phyloP scores from a whole-genome alignment of 2,797 vertebrate genomes.

The Xenopus petersii region DNA sequence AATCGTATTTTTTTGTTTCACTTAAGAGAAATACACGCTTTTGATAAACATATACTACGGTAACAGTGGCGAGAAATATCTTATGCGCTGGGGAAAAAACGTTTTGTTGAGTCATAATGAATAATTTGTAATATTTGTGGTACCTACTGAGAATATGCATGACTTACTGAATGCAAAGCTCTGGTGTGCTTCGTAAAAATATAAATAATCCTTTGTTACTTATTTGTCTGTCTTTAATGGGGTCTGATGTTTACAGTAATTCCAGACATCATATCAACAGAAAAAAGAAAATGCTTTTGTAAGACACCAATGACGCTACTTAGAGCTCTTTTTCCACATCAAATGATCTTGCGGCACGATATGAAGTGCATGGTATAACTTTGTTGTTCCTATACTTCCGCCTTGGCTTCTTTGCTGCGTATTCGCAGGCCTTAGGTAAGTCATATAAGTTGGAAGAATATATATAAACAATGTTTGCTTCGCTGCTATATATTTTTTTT shows the following conservation, averaged over 20 bases:
- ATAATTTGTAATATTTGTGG: slow-evolving; percentile 53
- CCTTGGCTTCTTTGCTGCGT: slow-evolving; percentile 33
- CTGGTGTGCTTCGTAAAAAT: slow-evolving; percentile 26
- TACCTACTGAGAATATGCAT: slow-evolving; percentile 41
- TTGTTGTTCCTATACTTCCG: neutral
- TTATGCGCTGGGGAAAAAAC: slow-evolving; percentile 22
- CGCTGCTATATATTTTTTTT: slow-evolving; percentile 1
- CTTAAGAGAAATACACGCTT: too few relatives aligned
- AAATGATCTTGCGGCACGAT: slow-evolving; percentile 30
- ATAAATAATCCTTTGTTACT: slow-evolving; percentile 22
- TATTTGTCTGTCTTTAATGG: slow-evolving; percentile 43
- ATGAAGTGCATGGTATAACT: neutral
- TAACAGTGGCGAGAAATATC: neutral
- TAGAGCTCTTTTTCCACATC: slow-evolving; percentile 14
- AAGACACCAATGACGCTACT: slow-evolving; percentile 12
- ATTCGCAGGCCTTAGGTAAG: slow-evolving; percentile 13
- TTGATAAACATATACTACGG: neutral
- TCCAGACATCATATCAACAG: slow-evolving; percentile 3
- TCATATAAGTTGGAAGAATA: slow-evolving; percentile 20
- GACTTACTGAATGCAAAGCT: slow-evolving; percentile 49
- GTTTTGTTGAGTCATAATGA: slow-evolving; percentile 23
- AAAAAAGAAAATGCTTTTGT: slow-evolving; percentile 34
- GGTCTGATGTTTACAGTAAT: slow-evolving; percentile 45
- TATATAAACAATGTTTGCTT: neutral
- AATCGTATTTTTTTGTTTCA: too few relatives aligned